Base-by-base conservation (phyloP, 2,797 vertebrate species). In the Tragelaphus oryx region DNA sequence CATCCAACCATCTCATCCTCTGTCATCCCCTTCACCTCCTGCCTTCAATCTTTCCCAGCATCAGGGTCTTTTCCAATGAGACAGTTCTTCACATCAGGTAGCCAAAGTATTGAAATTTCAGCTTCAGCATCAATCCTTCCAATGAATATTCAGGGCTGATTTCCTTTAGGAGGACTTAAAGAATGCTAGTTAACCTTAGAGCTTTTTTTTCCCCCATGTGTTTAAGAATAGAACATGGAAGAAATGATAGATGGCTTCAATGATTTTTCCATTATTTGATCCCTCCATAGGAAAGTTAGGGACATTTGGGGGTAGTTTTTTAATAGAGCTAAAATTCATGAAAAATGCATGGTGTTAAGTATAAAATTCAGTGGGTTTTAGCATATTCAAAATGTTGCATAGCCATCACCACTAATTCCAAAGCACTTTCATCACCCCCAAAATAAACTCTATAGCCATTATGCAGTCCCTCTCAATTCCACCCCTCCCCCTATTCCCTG, bases 311-410 rank as follows among this genome's bases (percentile, higher is more conserved):
- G 89, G 30, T 5, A 74, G 22, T 60, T 90, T 62, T 84, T 90
- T 93, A 28, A 68, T 78, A 76, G 30, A 68, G 28, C 60, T 71
- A 68, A 93, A 96, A 93, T 74, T 87, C 57, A 57, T 13, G 20
- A 62, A 71, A 95, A 86, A 75, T 24, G 92, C 10, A 74, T 3
- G 18, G 26, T 83, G 59, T 68, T 95, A 82, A 44, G 24, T 94
- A 22, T 88, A 83, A 95, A 94, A 62, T 89, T 71, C 22, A 57
- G 44, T 93, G 76, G 62, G 84, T 92, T 87, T 94, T 95, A 85
- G 2, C 41, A 86, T 87, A 87, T 54, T 83, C 41, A 57, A 11
- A 48, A 12, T 86, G 41, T 71, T 86, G 48, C 22, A 4, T 59
- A 46, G 54, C 26, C 52, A 55, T 91, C 57, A 93, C 85, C 37